Evolutionary conservation across 2,888 invertebrate species (phyloP).

Genomic region (Alcis repandata): DNA sequence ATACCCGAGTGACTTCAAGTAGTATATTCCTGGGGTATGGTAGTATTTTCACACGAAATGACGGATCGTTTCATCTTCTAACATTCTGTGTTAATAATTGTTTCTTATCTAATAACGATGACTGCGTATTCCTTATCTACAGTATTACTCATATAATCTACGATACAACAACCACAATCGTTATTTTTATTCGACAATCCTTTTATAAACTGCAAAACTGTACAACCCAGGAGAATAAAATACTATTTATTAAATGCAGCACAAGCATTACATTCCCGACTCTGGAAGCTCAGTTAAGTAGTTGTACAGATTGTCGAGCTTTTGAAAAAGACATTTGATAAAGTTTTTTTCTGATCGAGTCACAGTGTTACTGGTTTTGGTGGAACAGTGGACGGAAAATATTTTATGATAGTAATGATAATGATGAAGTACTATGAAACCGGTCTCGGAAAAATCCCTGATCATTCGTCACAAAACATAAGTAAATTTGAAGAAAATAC

Average conservation of each 20-base stretch:
- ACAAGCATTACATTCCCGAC: neutral
- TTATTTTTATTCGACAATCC: neutral
- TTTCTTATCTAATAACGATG: no score
- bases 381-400: neutral
- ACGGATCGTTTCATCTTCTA: no score
- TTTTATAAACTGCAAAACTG: neutral
- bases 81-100: no score
- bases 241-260: neutral
- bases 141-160: no score
- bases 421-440: neutral
- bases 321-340: neutral
- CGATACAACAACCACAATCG: no score
- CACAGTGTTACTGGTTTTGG: no score
- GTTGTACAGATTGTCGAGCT: neutral
- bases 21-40: no score
- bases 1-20: no score
- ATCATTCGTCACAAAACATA: conserved; percentile 7
- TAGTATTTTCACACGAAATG: no score
- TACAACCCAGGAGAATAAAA: neutral
- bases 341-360: no score
- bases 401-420: neutral
- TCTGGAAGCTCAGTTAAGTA: neutral
- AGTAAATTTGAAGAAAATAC: conserved; percentile 9
- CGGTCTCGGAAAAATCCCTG: neutral
- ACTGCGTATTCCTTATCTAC: no score